These are phyloP conservation scores for Hippocampus zosterae DNA, from an alignment of 2,113 vertebrate genomes.

Conservation along the genomic window DNA sequence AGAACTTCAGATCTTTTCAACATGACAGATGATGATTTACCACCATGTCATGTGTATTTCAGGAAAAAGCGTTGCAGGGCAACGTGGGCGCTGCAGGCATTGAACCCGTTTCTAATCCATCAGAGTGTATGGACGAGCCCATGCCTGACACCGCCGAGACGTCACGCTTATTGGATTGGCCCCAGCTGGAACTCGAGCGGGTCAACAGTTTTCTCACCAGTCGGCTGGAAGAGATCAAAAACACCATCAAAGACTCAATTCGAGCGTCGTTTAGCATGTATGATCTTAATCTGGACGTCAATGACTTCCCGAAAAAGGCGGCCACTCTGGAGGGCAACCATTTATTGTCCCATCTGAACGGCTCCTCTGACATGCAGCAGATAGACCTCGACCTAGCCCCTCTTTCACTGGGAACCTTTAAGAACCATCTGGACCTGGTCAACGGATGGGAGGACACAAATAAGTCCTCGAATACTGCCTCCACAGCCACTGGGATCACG, in stretches of 20 bases:
- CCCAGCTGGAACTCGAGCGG: slow-evolving; percentile 87
- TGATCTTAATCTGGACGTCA: slow-evolving; percentile 91
- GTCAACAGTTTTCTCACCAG: slow-evolving; percentile 97
- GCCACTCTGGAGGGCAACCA: slow-evolving; percentile 86
- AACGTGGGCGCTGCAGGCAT: slow-evolving; percentile 62
- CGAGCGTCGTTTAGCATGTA: slow-evolving; percentile 92
- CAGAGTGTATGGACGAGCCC: slow-evolving; percentile 62
- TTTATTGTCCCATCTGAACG: slow-evolving; percentile 85
- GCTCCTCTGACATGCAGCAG: slow-evolving; percentile 86
- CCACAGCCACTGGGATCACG: slow-evolving; percentile 32
- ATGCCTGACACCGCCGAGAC: slow-evolving; percentile 63
- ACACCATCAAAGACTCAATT: slow-evolving; percentile 97
- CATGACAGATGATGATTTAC: neutral
- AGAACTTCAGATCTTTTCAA: neutral
- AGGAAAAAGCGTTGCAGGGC: slow-evolving; percentile 88
- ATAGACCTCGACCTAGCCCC: slow-evolving; percentile 93
- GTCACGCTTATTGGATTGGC: slow-evolving; percentile 88
- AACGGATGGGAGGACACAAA: slow-evolving; percentile 72
- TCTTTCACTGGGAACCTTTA: slow-evolving; percentile 83
- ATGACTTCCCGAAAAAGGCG: slow-evolving; percentile 91
- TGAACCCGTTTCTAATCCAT: slow-evolving; percentile 57
- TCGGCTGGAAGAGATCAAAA: slow-evolving; percentile 95
- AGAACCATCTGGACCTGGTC: slow-evolving; percentile 79
- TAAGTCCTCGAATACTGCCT: slow-evolving; percentile 22
- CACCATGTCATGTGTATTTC: slow-evolving; percentile 15